Percentiles rank a stretch among this genome's conserved stretches.
phyloP scores from a whole-genome alignment of 2,797 vertebrate species.

The Sitta carolinensis region DNA sequence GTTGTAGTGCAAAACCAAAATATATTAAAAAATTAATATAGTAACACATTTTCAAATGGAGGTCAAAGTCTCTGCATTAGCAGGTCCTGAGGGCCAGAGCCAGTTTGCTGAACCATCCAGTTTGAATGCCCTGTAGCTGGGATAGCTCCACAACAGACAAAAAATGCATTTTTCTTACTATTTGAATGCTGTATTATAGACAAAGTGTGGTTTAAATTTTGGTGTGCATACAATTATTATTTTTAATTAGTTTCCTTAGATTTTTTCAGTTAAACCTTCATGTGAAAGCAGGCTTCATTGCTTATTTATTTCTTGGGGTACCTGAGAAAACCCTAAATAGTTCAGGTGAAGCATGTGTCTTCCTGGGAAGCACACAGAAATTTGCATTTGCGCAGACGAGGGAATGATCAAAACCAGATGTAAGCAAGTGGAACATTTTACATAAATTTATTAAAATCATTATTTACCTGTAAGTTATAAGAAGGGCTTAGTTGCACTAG shows the following conservation, averaged over 20 bases:
- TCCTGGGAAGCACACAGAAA: slow-evolving; percentile 21
- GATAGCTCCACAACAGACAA: not conserved
- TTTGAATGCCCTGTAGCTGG: not conserved
- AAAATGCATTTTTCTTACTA: not conserved
- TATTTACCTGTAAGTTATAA: slow-evolving; percentile 76
- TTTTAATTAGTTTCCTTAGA: not conserved
- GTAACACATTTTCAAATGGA: not conserved
- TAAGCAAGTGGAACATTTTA: slow-evolving; percentile 71
- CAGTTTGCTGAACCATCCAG: not conserved
- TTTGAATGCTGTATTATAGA: not conserved
- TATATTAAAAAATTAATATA: too few relatives aligned
- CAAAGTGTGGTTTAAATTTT: not conserved
- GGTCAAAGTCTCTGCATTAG: not conserved
- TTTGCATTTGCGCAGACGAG: slow-evolving; percentile 34
- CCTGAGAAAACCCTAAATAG: slow-evolving; percentile 56
- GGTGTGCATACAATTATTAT: not conserved
- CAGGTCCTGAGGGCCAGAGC: not conserved
- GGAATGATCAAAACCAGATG: slow-evolving; percentile 71
- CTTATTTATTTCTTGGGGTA: slow-evolving; percentile 22
- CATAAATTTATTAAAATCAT: slow-evolving; percentile 76
- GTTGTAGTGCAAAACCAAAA: not conserved
- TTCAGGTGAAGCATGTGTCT: slow-evolving; percentile 50
- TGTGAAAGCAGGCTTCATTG: not conserved
- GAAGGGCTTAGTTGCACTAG: slow-evolving; percentile 55
- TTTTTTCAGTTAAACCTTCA: not conserved